Base-by-base conservation (phyloP, 2,888 invertebrate species). In the Drosophila demipolita region DNA sequence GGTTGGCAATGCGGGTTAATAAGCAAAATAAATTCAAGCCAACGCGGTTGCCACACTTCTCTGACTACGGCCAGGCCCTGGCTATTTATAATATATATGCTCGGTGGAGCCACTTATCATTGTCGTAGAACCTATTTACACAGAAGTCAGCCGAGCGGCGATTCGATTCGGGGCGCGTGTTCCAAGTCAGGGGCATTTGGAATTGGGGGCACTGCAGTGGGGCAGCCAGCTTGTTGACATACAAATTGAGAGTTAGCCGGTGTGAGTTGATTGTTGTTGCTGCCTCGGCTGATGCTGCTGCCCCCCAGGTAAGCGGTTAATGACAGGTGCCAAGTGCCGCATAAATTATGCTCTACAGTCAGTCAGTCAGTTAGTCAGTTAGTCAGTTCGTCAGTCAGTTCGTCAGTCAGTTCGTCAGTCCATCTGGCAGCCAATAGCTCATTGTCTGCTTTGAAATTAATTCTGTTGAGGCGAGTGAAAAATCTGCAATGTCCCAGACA, bases 1-100 rank as follows among this genome's bases (percentile, higher is more conserved):
- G 42, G 20, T 8, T 42, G 45, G 38, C 69, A 86, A 86, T 75
- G 83, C 86, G 83, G 89, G 83, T 83, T 84, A 84, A 83, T 88
- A 88, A 81, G 78, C 73, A 71, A 68, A 66, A 54, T n/a, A 40
- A 57, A 48, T 45, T 29, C 60, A 59, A 66, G 40, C 59, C 54
- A 73, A 64, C 38, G 20, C 33, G 17, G 15, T 35, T 52, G 45
- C n/a, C 32, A 23, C 60, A 23, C 23, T 45, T 23, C 45, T 8
- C 15, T 8, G 23, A 45, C 52, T 42, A n/a, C 4, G 11, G 15
- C 23, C 15, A 48, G 48, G 61, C 48, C 23, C 36, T 17, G 55
- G 38, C 57, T 75, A 78, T 78, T 59, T 77, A 73, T 66, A 77
- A 78, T 33, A 32, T 29, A n/a, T 29, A n/a, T 55, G 52, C 65